Evolutionary conservation across 2,888 invertebrate species (phyloP), one percentile per base, ranked within the genome.

Genomic region (Nysson spinosus): DNA sequence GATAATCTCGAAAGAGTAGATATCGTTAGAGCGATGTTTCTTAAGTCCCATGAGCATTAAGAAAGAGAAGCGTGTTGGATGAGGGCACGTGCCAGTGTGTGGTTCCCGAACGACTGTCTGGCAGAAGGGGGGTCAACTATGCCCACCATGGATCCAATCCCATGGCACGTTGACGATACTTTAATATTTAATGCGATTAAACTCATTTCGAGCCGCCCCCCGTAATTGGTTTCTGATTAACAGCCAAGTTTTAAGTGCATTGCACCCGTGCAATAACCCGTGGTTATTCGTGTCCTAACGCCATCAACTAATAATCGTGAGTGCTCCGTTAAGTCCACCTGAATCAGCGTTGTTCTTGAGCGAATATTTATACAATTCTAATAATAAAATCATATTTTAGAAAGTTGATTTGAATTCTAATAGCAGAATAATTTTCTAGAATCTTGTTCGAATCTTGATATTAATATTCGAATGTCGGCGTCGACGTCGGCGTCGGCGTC

Each of bases 181-280:
- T 86, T 75, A 86, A 85, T 86, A 85, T 83, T 86, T 86, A 71
- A 85, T 83, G 81, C 81, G 82, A 85, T 85, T 85, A 86, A 86
- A 85, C 84, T 85, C 84, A 77, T 80, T 79, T 73, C 75, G 79
- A 78, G 71, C 79, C 80, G 78, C 73, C 83, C 78, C 69, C 74
- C 65, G 79, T 86, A 87, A 87, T 86, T 86, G 86, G 75, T 85
- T 86, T 85, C 84, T 85, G 85, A 85, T 85, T 86, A 85, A 83
- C 84, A 75, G 79, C 76, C 68, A 79, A 81, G 78, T 81, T 83
- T 77, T 68, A 75, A 75, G 75, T 72, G 76, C 72, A 72, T 72
- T 66, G 65, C 72, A 60, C 63, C 51, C 57, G 65, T 51, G 50
- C 69, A 52, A 61, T 63, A 70, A n/a, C n/a, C n/a, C n/a, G n/a